Evolutionary conservation across 2,888 invertebrate species (phyloP), one percentile per base, ranked within the genome.

Genomic region (Hirudinaria manillensis): DNA sequence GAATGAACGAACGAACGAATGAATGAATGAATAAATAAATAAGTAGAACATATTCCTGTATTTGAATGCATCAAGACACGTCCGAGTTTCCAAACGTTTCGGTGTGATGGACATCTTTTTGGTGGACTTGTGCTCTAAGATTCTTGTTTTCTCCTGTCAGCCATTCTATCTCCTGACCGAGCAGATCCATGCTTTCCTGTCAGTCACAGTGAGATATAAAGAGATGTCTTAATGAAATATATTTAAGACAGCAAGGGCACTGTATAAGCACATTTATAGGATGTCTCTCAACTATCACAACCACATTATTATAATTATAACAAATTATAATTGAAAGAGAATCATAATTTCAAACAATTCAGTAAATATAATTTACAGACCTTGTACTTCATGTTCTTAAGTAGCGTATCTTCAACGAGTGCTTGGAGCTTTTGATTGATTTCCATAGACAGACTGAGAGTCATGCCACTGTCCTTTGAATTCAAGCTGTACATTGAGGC

Each of bases 401-500:
- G 81, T 7, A 85, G 87, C 0, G 94, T 92, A 84, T 97, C 97
- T 84, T 97, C 96, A 0, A 97, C 87, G 77, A 95, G 92, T 0
- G 94, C 91, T 84, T 97, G 96, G 75, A 97, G 87, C 80, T 94
- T 92, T 77, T 90, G 89, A 87, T 93, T 95, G 81, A 97, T 94
- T 87, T 97, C 94, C 67, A 95, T 86, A 0, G 94, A 92, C 45
- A 96, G 88, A 78, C 95, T 94, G 16, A 93, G 86, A 0, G 93
- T 92, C 88, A 96, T 90, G 61, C 90, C 89, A 67, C 89, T 89
- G 82, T 91, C 91, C 3, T 84, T 83, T 13, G 85, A 81, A 76
- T 87, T 87, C 0, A 89, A 88, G 56, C 89, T 91, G 87, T 94
- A 95, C 78, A 96, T 89, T 16, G 94, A 94, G 56, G 95, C 93